Evolutionary conservation across 2,797 vertebrate genomes (phyloP), one percentile per base, ranked within the genome.

Genomic region (Takifugu rubripes): DNA sequence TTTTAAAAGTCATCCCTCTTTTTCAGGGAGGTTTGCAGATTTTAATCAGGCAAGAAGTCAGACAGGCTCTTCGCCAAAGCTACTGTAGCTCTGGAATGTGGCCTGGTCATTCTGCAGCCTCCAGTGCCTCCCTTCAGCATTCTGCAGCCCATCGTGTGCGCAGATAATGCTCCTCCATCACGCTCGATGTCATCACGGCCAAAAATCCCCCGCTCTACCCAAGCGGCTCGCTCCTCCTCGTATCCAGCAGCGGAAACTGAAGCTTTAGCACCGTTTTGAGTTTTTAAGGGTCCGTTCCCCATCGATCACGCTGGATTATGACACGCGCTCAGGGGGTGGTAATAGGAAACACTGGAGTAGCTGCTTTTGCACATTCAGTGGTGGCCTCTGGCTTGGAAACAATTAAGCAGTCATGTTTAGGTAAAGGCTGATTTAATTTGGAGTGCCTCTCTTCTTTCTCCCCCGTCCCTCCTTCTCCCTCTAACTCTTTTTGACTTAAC

Each of bases 131-230:
- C 62, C 84, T 78, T 70, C 78, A 74, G 59, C 45, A 56, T 65
- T 71, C 70, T 75, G 75, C 71, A 61, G 78, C 79, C 21, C 79
- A 88, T 89, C 89, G 84, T 90, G 83, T 76, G 70, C 64, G 56
- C 70, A 78, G 78, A 90, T 89, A 90, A 89, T 86, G 78, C 80
- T 78, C 77, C 83, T 89, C 88, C 89, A 84, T 88, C 88, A 91
- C 75, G 16, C 83, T 88, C 88, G 88, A 89, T 89, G 84, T 87
- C 85, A 86, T 67, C 68, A 61, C 55, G 72, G 81, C 77, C 70
- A 73, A 80, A 81, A 78, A 75, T 59, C 71, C 79, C 82, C 64
- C 36, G 1, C 12, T 40, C 3, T 40, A 14, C 14, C 31, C 61
- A 74, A 66, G 52, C 29, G 56, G 58, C 59, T 74, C 65, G 68